Evolutionary conservation across 2,797 vertebrate species (phyloP).

Genomic region (Coluber constrictor): DNA sequence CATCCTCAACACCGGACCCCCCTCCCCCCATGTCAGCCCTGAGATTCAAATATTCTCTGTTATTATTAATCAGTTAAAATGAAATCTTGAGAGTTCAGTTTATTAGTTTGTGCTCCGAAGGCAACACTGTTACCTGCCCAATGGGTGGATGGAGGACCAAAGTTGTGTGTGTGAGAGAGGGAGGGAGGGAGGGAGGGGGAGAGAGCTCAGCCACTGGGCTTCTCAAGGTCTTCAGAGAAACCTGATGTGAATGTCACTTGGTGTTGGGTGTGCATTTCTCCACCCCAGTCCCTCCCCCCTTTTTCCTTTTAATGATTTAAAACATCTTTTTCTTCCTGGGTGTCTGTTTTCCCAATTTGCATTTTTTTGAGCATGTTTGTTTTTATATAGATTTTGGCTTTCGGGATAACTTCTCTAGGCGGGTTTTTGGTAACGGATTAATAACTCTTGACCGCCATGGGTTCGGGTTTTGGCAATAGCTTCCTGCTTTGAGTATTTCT

Average conservation of each 20-base stretch:
- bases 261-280: background rate
- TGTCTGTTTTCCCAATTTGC: background rate
- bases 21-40: background rate
- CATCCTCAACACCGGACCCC: no score
- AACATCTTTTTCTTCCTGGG: background rate
- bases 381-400: background rate
- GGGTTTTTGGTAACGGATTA: background rate
- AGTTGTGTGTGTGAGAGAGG: no score
- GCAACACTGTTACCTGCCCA: background rate
- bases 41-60: background rate
- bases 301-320: background rate
- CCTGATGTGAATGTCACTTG: background rate
- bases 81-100: background rate
- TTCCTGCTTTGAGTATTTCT: background rate
- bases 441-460: no score
- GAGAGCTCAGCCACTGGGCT: background rate
- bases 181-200: rapidly evolving
- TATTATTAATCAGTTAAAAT: background rate
- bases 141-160: background rate
- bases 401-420: rapidly evolving
- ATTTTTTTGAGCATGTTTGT: background rate
- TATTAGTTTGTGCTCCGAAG: background rate
- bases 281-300: background rate
- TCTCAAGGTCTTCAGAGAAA: background rate
- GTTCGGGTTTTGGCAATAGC: background rate